phyloP scores from a whole-genome alignment of 2,888 invertebrate species.

The Noctuana brunneofusca region DNA sequence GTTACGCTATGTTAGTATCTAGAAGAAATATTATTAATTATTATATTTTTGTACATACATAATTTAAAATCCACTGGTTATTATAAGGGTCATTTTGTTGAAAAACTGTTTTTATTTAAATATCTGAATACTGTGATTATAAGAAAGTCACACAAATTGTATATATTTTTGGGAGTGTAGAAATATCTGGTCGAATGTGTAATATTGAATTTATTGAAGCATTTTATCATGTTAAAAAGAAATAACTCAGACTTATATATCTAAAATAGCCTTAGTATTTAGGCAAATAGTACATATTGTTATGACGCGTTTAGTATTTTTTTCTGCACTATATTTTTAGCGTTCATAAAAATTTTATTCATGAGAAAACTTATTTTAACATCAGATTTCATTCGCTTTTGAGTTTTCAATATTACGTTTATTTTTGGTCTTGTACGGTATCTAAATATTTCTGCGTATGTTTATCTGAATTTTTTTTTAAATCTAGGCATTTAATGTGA shows the following conservation, averaged over 20 bases:
- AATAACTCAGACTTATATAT: neutral
- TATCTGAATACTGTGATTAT: conserved; percentile 1
- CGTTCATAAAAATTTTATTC: no score
- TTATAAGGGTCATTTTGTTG: neutral
- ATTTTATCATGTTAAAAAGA: no score
- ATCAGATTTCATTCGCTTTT: neutral
- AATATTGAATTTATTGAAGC: neutral
- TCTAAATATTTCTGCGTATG: neutral
- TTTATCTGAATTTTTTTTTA: neutral
- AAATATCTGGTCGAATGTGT: neutral
- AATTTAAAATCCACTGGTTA: conserved; percentile 5
- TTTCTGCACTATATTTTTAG: no score
- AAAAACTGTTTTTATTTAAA: conserved; percentile 11
- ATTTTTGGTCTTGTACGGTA: neutral
- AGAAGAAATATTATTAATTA: neutral
- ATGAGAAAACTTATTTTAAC: no score
- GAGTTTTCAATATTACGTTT: no score
- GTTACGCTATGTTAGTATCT: neutral
- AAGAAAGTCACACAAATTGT: neutral
- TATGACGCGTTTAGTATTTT: no score
- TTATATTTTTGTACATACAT: neutral
- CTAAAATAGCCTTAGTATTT: neutral
- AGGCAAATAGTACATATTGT: no score
- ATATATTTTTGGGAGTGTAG: neutral
- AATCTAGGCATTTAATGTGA: conserved; percentile 2